Conservation (phyloP, 1,140 invertebrate genomes). For the Drosophila funebris region DNA sequence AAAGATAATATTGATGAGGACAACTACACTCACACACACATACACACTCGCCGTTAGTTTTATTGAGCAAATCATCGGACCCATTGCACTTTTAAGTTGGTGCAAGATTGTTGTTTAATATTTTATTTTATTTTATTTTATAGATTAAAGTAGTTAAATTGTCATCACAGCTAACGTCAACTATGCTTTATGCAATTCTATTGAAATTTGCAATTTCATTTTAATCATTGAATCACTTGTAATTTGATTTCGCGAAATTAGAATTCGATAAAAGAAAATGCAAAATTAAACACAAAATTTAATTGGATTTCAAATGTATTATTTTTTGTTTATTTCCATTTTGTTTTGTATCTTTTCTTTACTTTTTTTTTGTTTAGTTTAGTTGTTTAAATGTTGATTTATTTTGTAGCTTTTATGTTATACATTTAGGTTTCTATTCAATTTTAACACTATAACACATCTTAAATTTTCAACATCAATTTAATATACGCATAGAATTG, state of each 20-base stretch:
- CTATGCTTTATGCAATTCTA: slow-evolving; percentile 41
- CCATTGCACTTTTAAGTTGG: too few species aligned
- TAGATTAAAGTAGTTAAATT: slow-evolving; percentile 47
- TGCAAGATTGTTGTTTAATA: too few species aligned
- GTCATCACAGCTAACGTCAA: slow-evolving; percentile 74
- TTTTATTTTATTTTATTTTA: slow-evolving; percentile 7
- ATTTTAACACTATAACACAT: slow-evolving; percentile 68
- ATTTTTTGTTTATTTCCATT: slow-evolving; percentile 8
- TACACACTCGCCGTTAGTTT: not conserved
- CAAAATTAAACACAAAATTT: slow-evolving; percentile 25
- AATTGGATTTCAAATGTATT: slow-evolving; percentile 4
- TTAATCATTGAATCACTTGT: slow-evolving; percentile 37
- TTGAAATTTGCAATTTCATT: slow-evolving; percentile 20
- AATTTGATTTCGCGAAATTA: slow-evolving; percentile 3
- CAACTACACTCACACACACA: not conserved
- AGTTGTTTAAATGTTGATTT: slow-evolving; percentile 39
- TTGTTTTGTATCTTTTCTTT: slow-evolving; percentile 23
- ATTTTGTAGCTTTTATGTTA: too few species aligned
- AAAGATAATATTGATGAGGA: too few species aligned
- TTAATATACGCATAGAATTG: slow-evolving; percentile 24
- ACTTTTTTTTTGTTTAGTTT: slow-evolving; percentile 6
- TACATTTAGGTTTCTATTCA: slow-evolving; percentile 27
- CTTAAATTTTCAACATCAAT: slow-evolving; percentile 66
- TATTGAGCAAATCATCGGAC: slow-evolving; percentile 15
- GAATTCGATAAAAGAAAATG: not conserved